Evolutionary conservation across 1,140 invertebrate genomes (phyloP).

Genomic region (Drosophila neocordata): DNA sequence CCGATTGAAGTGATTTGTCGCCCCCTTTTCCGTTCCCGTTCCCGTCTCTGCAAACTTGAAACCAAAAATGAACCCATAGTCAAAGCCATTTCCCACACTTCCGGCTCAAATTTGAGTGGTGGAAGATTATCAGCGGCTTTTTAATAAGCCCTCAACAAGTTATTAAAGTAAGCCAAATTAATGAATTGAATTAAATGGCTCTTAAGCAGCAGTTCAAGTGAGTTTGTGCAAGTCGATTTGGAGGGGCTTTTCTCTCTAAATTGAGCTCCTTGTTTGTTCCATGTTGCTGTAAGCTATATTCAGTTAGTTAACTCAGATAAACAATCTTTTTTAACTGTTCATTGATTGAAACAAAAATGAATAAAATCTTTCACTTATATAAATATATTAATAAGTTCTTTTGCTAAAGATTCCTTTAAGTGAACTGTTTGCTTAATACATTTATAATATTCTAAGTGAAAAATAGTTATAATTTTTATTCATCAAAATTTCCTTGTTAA

Average conservation of each 20-base stretch:
- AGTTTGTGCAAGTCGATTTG: conserved; percentile 4
- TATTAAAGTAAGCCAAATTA: conserved; percentile 16
- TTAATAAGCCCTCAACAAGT: conserved; percentile 23
- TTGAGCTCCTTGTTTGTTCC: not conserved
- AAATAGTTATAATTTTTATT: too few species aligned
- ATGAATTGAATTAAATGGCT: conserved; percentile 16
- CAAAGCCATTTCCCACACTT: not conserved
- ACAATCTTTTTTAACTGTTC: too few species aligned
- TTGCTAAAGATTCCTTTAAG: too few species aligned
- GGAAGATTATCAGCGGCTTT: conserved; percentile 18
- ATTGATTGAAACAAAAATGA: too few species aligned
- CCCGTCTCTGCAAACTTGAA: not conserved
- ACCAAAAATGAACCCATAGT: not conserved
- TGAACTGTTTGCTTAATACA: too few species aligned
- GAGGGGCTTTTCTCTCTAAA: not conserved
- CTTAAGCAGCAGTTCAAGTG: conserved; percentile 11
- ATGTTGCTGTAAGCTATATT: not conserved
- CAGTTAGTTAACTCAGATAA: too few species aligned
- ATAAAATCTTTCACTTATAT: too few species aligned
- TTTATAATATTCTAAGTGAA: too few species aligned
- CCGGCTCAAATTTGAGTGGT: not conserved
- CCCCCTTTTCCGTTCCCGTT: not conserved
- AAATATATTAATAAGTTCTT: too few species aligned
- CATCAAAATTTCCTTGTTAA: too few species aligned
- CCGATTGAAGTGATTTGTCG: conserved; percentile 68